phyloP scores from a whole-genome alignment of 1,140 invertebrate genomes.

The Theocolax elegans region DNA sequence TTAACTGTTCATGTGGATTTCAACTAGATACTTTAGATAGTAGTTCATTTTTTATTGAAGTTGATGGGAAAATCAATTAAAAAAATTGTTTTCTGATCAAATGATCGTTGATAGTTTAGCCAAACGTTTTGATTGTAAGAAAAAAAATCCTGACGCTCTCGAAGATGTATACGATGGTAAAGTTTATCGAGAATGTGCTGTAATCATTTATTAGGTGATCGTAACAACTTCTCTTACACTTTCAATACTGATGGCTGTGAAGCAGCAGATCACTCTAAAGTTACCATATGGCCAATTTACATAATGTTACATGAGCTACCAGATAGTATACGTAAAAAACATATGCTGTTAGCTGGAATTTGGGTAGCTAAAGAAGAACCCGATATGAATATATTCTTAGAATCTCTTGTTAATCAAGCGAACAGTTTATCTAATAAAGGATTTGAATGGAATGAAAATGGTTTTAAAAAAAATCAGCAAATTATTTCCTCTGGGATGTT shows the following conservation, averaged over 20 bases:
- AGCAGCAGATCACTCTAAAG: conserved; percentile 11
- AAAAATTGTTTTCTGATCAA: not conserved
- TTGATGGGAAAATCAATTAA: not conserved
- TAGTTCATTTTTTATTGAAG: not conserved
- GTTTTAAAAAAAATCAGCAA: conserved; percentile 3
- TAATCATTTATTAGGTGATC: conserved; percentile 4
- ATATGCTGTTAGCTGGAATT: conserved; percentile 21
- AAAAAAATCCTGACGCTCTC: conserved; percentile 4
- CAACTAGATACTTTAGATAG: not conserved
- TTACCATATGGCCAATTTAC: conserved; percentile 40
- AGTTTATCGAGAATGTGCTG: not conserved
- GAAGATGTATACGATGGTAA: conserved; percentile 39
- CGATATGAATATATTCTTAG: conserved; percentile 8
- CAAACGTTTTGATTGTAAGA: not conserved
- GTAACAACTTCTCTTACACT: conserved; percentile 26
- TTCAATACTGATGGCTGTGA: conserved; percentile 41
- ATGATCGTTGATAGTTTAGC: not conserved
- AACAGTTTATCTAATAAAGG: conserved; percentile 6
- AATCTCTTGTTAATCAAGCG: conserved; percentile 14
- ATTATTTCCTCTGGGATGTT: conserved; percentile 8
- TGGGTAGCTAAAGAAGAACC: conserved; percentile 20
- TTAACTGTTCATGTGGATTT: not conserved
- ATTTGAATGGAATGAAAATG: not conserved
- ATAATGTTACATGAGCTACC: conserved; percentile 36
- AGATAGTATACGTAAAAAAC: conserved; percentile 10